Evolutionary conservation across 2,797 vertebrate genomes (phyloP), one percentile per base, ranked within the genome.

Genomic region (Tympanoctomys barrerae): DNA sequence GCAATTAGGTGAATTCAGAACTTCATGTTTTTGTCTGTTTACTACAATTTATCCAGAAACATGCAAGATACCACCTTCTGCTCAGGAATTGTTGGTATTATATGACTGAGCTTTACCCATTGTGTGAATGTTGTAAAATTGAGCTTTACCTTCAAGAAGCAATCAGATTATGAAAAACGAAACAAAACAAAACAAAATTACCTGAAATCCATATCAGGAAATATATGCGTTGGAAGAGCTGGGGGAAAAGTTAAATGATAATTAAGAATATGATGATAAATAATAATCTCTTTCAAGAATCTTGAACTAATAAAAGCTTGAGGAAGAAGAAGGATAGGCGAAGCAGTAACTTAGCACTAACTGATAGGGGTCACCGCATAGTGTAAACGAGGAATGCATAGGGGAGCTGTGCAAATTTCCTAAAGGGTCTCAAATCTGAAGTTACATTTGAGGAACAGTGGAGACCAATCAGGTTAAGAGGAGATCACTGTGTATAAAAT

Each of bases 21-120:
- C 5, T 54, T 77, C 19, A 52, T 80, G 79, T 28, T 94, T 92
- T 95, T 52, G 6, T 24, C n/a, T 49, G 7, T 84, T 95, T 89
- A 31, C 64, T 33, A 77, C 26, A 84, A 3, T 33, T 91, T 28
- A 84, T 4, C 28, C n/a, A 33, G 42, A 14, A 91, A 42, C 46
- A 78, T 49, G 81, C 12, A 33, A 42, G 68, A 22, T 18, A 68
- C 46, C 1, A n/a, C 21, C 7, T n/a, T 68, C 68, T 92, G 59
- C 22, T 19, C 5, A 0, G 9, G 19, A 59, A n/a, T 59, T 87
- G 52, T 57, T 73, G 87, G 7, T 57, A 0, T 77, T 78, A 11
- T 28, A 21, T 61, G 79, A 28, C 2, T 83, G 21, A 86, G 3
- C 18, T 97, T 81, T 46, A 26, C 8, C 54, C 18, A 26, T 70